A percentile compares a stretch with the other conserved stretches of the same genome.
Conservation (phyloP, 1,140 invertebrate species). For the Polypedilum pembai region DNA sequence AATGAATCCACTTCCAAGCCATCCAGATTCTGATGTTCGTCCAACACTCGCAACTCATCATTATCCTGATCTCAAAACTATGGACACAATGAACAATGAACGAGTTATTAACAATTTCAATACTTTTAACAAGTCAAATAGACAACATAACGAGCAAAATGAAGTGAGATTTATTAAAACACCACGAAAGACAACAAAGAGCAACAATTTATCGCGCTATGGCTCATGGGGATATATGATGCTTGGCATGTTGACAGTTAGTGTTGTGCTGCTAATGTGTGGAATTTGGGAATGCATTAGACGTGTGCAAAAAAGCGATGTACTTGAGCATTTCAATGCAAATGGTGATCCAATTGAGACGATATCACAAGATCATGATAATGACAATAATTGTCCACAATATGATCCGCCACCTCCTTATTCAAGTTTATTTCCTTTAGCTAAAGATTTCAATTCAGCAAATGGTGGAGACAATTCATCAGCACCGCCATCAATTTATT, state of each 20-base stretch:
- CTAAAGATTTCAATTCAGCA: constrained; percentile 35
- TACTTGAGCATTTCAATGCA: not conserved
- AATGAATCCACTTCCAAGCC: not conserved
- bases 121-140: constrained; percentile 31
- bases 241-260: constrained; percentile 55
- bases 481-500: not conserved
- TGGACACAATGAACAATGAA: constrained; percentile 21
- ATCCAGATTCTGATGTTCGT: not conserved
- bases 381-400: constrained; percentile 30
- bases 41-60: constrained; percentile 28
- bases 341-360: constrained; percentile 28
- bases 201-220: constrained; percentile 50
- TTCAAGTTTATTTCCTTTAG: constrained; percentile 42
- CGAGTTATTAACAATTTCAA: constrained; percentile 31
- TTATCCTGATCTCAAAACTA: constrained; percentile 27
- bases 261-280: constrained; percentile 55
- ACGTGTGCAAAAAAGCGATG: not conserved
- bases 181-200: constrained; percentile 39
- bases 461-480: constrained; percentile 29
- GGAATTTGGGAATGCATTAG: constrained; percentile 47
- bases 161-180: constrained; percentile 33
- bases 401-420: constrained; percentile 43
- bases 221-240: constrained; percentile 59
- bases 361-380: constrained; percentile 41
- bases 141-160: constrained; percentile 19